Evolutionary conservation across 1,140 invertebrate species (phyloP).

Genomic region (Aphidius gifuensis): DNA sequence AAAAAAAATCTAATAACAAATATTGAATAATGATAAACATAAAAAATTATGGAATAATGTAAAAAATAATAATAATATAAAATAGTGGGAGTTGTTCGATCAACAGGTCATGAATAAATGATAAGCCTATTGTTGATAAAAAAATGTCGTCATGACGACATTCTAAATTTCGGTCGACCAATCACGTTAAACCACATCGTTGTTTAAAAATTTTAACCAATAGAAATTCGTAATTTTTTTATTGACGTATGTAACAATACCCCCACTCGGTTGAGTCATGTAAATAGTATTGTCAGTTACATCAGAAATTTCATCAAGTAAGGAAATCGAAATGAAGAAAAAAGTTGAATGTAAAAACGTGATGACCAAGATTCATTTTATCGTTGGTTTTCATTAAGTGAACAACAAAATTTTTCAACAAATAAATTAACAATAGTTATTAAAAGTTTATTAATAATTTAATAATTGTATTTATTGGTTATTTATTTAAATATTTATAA

Average conservation of each 20-base stretch:
- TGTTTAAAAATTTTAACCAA: conserved; percentile 1
- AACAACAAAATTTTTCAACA: neutral
- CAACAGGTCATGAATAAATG: conserved; percentile 5
- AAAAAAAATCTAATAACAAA: no score
- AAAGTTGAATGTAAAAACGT: conserved; percentile 7
- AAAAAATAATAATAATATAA: neutral
- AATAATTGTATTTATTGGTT: no score
- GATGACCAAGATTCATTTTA: neutral
- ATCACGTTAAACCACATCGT: conserved; percentile 21
- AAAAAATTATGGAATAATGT: no score
- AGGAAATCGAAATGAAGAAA: neutral
- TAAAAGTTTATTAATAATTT: no score
- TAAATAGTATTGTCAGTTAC: neutral
- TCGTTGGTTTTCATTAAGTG: conserved; percentile 3
- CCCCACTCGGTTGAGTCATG: neutral
- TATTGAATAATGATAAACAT: no score
- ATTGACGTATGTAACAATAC: no score
- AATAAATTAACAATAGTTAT: no score
- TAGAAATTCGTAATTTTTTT: neutral
- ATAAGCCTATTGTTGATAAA: neutral
- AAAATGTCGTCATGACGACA: neutral
- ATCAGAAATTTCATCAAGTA: neutral
- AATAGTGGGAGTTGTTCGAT: neutral
- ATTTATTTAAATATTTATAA: no score
- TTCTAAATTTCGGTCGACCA: conserved; percentile 9